phyloP scores from a whole-genome alignment of 2,113 vertebrate genomes.

The Cryptotis parvus region DNA sequence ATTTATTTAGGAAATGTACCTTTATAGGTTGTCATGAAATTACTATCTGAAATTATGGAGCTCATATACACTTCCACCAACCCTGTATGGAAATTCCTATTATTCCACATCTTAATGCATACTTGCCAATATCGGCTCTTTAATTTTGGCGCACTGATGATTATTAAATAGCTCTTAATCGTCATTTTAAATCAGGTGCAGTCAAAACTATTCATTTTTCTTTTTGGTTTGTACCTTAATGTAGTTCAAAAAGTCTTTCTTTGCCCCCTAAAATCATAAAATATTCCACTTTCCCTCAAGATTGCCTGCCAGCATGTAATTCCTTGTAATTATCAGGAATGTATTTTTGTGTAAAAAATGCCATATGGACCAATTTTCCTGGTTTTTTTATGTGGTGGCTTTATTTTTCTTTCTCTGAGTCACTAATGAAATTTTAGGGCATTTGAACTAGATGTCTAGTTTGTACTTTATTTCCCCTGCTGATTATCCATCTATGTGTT shows the following conservation, averaged over 20 bases:
- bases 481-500: not conserved
- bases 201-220: not conserved
- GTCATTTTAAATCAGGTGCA: slow-evolving; percentile 32
- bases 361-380: not conserved
- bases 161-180: not conserved
- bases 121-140: slow-evolving; percentile 13
- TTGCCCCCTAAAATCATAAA: not conserved
- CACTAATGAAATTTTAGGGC: not conserved
- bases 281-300: not conserved
- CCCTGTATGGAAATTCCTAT: too few species aligned
- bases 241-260: not conserved
- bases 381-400: not conserved
- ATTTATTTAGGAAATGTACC: too few species aligned
- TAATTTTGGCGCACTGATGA: not conserved
- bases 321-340: not conserved
- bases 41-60: not conserved
- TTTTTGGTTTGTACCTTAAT: not conserved
- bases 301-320: not conserved
- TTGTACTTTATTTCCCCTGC: not conserved
- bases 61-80: too few species aligned
- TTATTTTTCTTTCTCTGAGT: slow-evolving; percentile 2
- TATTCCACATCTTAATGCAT: not conserved
- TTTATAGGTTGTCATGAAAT: not conserved
- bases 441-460: not conserved
- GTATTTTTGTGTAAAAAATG: not conserved